Evolutionary conservation across 1,140 invertebrate genomes (phyloP).

Genomic region (Halyomorpha halys): DNA sequence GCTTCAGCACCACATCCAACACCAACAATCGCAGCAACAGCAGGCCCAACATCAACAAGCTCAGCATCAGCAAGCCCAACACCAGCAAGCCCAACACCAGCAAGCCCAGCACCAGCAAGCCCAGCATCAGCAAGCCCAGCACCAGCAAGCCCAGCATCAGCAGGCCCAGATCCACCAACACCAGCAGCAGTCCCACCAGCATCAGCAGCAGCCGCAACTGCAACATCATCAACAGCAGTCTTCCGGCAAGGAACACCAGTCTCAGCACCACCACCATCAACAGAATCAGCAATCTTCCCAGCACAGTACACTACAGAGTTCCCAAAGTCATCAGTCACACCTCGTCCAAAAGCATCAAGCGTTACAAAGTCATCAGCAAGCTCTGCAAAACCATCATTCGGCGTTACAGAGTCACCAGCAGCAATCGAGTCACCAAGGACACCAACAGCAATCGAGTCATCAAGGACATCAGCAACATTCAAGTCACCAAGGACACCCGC

Average conservation of each 20-base stretch:
- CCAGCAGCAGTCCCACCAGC: slow-evolving; percentile 24
- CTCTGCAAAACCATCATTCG: background rate
- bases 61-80: slow-evolving; percentile 24
- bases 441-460: too few relatives aligned
- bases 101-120: slow-evolving; percentile 19
- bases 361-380: slow-evolving; percentile 10
- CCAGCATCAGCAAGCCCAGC: slow-evolving; percentile 16
- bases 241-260: slow-evolving; percentile 20
- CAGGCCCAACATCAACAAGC: slow-evolving; percentile 27
- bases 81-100: slow-evolving; percentile 14
- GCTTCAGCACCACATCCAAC: slow-evolving; percentile 6
- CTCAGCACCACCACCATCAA: slow-evolving; percentile 1
- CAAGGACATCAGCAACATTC: too few relatives aligned
- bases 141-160: slow-evolving; percentile 8
- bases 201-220: slow-evolving; percentile 27
- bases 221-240: slow-evolving; percentile 21
- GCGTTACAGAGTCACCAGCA: background rate
- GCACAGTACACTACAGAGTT: background rate
- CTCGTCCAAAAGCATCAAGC: slow-evolving; percentile 1
- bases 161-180: slow-evolving; percentile 11
- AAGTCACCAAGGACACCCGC: background rate
- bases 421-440: background rate
- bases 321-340: background rate
- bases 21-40: slow-evolving; percentile 23
- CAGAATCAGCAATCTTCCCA: background rate